Conservation (phyloP, 2,113 vertebrate genomes). For the Coturnix japonica region DNA sequence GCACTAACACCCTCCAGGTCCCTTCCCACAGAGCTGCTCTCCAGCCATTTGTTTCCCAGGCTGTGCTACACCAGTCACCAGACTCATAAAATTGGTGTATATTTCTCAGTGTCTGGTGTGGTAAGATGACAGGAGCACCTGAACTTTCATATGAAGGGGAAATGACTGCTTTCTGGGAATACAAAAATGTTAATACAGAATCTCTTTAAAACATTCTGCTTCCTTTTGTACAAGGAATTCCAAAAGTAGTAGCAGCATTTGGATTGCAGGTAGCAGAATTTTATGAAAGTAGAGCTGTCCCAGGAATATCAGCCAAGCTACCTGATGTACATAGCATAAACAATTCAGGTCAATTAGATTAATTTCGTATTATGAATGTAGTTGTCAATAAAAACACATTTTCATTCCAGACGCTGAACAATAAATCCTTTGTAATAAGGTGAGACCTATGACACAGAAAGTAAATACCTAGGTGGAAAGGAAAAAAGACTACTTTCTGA, state of each 20-base stretch:
- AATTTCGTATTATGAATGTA: background rate
- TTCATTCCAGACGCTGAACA: background rate
- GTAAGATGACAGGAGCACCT: accelerated
- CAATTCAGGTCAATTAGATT: background rate
- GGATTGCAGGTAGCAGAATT: background rate
- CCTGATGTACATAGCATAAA: accelerated
- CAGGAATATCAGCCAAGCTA: background rate
- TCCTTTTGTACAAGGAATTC: background rate
- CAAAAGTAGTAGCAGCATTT: background rate
- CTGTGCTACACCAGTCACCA: background rate
- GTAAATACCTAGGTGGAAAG: background rate
- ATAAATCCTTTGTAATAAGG: background rate
- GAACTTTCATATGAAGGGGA: background rate
- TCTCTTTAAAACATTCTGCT: background rate
- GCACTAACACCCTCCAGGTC: background rate
- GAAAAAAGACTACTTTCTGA: background rate
- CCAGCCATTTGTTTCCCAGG: background rate
- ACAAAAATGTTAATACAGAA: background rate
- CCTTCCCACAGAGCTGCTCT: background rate
- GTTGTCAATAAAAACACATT: background rate
- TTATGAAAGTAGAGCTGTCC: background rate
- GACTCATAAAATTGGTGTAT: background rate
- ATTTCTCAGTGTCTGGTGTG: background rate
- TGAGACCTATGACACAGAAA: background rate
- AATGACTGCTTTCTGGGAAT: background rate